Evolutionary conservation across 2,797 vertebrate species (phyloP), one percentile per base, ranked within the genome.

Genomic region (Enteromius fasciolatus): DNA sequence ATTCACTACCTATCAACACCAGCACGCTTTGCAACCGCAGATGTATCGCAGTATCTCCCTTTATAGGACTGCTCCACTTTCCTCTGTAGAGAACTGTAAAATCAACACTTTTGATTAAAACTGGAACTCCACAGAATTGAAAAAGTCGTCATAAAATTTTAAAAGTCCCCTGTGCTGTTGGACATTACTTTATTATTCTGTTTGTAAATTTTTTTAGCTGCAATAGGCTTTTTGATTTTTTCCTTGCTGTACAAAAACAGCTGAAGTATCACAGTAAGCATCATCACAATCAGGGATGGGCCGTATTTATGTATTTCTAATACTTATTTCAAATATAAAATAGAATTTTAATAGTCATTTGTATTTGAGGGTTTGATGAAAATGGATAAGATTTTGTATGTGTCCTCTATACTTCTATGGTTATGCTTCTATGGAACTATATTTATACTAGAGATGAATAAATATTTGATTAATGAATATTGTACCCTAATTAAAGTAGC

Each of bases 81-180:
- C 70, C 46, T 23, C 67, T 41, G 59, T 76, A 67, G 70, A 75
- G 78, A 66, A 33, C 36, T 25, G 46, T 79, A 77, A 78, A 82
- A 73, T 66, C 63, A 52, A 79, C 41, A 31, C 36, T 48, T 86
- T 85, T 86, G 78, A 87, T 86, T 85, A 87, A 87, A 88, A 86
- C 73, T 83, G 75, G 75, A 75, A 66, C 69, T 25, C 69, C 46
- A 50, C 25, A 50, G 25, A 72, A 50, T 20, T 52, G 46, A 28
- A 73, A 31, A 52, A 12, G 28, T 52, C 18, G 20, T 44, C 14
- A 70, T 52, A 73, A 33, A 20, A 72, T 72, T 72, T 31, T 15
- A n/a, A 36, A 54, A 39, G 6, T n/a, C 1, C 28, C 50, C 1
- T 23, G 66, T 64, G 7, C 7, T 15, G 18, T 64, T 18, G 11